A percentile compares a stretch with the other conserved stretches of the same genome.
These are phyloP conservation scores for Thera obeliscata DNA, from an alignment of 2,888 invertebrate species.

Conservation along the genomic window DNA sequence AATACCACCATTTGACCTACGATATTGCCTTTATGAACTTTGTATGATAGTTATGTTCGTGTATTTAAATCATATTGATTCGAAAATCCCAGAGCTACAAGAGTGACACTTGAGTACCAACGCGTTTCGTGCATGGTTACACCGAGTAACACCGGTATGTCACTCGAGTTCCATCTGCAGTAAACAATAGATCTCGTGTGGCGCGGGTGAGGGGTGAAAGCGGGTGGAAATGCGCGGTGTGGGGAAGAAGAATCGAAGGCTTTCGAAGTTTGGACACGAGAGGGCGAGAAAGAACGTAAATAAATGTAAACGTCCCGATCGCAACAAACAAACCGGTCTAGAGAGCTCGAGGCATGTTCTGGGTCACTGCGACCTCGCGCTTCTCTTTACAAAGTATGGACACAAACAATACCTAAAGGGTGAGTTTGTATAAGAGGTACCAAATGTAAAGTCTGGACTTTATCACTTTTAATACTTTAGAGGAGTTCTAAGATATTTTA, in stretches of 20 bases:
- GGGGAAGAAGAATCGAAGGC: constrained; percentile 45
- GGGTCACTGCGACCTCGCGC: constrained; percentile 23
- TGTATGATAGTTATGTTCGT: too few species aligned
- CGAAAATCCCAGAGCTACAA: constrained; percentile 4
- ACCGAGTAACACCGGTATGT: constrained; percentile 45
- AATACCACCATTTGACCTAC: too few species aligned
- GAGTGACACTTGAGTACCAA: constrained; percentile 38
- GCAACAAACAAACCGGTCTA: constrained; percentile 50
- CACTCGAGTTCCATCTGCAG: constrained; percentile 43
- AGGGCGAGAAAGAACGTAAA: constrained; percentile 49
- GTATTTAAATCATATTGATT: too few species aligned
- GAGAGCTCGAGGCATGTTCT: constrained; percentile 29
- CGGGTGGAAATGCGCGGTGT: constrained; percentile 27
- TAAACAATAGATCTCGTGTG: constrained; percentile 49
- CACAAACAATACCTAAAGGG: background rate
- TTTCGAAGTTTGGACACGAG: constrained; percentile 53
- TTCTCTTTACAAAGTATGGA: background rate
- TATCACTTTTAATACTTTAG: too few species aligned
- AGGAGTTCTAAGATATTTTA: too few species aligned
- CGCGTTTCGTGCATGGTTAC: constrained; percentile 37
- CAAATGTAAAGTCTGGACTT: background rate
- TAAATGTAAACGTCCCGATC: constrained; percentile 56
- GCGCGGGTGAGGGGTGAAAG: constrained; percentile 27
- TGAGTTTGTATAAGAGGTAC: background rate
- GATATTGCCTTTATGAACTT: too few species aligned